Conservation (phyloP, 2,113 vertebrate genomes). For the Tursiops truncatus region DNA sequence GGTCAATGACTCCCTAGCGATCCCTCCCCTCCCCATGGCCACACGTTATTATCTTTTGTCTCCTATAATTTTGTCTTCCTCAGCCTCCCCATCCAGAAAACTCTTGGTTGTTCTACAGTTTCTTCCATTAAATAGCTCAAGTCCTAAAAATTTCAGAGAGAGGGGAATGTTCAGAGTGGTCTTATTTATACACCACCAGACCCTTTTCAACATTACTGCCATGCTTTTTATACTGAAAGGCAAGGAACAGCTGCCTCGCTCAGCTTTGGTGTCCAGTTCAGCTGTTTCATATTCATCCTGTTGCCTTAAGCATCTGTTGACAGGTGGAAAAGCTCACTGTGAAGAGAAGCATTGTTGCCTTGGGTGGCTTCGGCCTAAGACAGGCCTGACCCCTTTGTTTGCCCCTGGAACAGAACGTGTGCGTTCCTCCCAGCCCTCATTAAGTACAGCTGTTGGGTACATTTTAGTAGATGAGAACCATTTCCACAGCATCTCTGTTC, state of each 20-base stretch:
- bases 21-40: background rate
- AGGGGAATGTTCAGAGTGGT: conserved; percentile 5
- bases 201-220: conserved; percentile 36
- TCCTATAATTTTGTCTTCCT: conserved; percentile 18
- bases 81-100: background rate
- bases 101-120: background rate
- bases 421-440: conserved; percentile 3
- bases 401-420: conserved; percentile 35
- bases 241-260: conserved; percentile 69
- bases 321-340: conserved; percentile 74
- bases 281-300: conserved; percentile 76
- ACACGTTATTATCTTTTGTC: background rate
- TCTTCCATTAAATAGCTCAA: conserved; percentile 30
- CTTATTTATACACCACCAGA: conserved; percentile 25
- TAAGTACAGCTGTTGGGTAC: conserved; percentile 66
- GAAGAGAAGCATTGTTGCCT: conserved; percentile 71
- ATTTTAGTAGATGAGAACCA: conserved; percentile 50
- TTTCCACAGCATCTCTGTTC: conserved; percentile 13
- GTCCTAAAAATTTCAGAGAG: conserved; percentile 32
- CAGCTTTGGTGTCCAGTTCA: conserved; percentile 51
- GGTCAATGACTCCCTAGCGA: background rate
- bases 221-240: conserved; percentile 63
- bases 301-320: conserved; percentile 77
- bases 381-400: conserved; percentile 64
- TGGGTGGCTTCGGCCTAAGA: conserved; percentile 58